Base-by-base conservation (phyloP, 2,113 vertebrate genomes). In the Pogona vitticeps region DNA sequence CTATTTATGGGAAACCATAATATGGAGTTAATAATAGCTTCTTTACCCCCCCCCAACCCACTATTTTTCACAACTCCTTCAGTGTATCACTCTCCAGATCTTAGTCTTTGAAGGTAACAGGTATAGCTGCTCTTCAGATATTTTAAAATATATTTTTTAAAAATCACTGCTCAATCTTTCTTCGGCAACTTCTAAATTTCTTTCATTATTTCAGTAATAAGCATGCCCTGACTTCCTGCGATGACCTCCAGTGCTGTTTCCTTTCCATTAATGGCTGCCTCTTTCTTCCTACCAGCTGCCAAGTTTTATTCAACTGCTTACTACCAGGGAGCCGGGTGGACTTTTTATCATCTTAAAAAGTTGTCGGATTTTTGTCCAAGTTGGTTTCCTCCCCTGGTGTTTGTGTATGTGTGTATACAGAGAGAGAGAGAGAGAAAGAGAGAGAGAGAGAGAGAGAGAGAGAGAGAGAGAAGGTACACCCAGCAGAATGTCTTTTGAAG, bases 261-360 rank as follows among this genome's bases (percentile, higher is more conserved):
- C 26, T 84, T 84, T 67, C 79, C 0, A 0, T 76, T 79, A 89
- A 46, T 70, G 38, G 36, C 86, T 83, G 7, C 77, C 70, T 12
- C 18, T 82, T 91, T 86, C 31, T 88, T 87, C 59, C 67, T 56
- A 88, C 12, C 21, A 85, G 59, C 80, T 23, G 42, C 20, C 17
- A 86, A 61, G 2, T 87, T 88, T 58, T 77, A 56, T 77, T 58
- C 33, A 73, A 87, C 92, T 92, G 36, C 67, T 91, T 93, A 85
- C 70, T 84, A 31, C 23, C 89, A 88, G 70, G 84, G 89, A 42
- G 83, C 70, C 87, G 90, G 91, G 92, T 40, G 84, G 61, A 40
- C 56, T 90, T 92, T n/a, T 93, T 90, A 90, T 88, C 2, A n/a
- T 70, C 40, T 84, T 52, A 72, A 58, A 75, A 86, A 77, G 0